Base-by-base conservation (phyloP, 2,797 vertebrate genomes). In the Falco naumanni region DNA sequence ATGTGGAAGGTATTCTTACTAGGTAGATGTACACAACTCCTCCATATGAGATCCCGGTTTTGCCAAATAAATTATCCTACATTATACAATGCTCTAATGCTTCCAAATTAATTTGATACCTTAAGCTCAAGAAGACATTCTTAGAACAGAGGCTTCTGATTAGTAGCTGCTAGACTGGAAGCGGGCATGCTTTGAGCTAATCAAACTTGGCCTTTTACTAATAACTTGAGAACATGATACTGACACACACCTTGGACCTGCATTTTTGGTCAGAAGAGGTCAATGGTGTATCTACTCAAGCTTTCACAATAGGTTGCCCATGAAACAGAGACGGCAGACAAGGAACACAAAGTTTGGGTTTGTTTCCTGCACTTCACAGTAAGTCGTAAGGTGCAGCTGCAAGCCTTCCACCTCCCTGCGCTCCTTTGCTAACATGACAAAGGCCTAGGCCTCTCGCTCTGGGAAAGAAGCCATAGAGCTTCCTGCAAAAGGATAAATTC, bases 1-100 rank as follows among this genome's bases (percentile, higher is more conserved):
- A 31, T 0, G 0, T 4, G 39, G 45, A 63, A 34, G 21, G 41
- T 21, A 3, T 26, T 63, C 57, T 34, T 37, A 54, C 6, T 15
- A 29, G 10, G n/a, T 1, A 45, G 25, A 16, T 5, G 8, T 2
- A 53, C 11, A 34, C 29, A n/a, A 53, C 26, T 65, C 13, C 34
- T 39, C 47, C 18, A 9, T 1, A 10, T 0, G 3, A 14, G 6
- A 75, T 11, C 10, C 22, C 4, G 25, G 34, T 22, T 79, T 56
- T 75, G 41, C 9, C 17, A 88, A 43, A 16, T 43, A 37, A n/a
- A 15, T 25, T 5, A 10, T 5, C 3, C 3, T 15, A 25, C 1
- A 0, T 3, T 9, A 43, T 0, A 60, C 5, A 25, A 15, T 0
- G 7, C 16, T 24, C 21, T 50, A 59, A 37, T 0, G 5, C 15